Conservation (phyloP, 2,113 vertebrate species). For the Gila orcuttii region DNA sequence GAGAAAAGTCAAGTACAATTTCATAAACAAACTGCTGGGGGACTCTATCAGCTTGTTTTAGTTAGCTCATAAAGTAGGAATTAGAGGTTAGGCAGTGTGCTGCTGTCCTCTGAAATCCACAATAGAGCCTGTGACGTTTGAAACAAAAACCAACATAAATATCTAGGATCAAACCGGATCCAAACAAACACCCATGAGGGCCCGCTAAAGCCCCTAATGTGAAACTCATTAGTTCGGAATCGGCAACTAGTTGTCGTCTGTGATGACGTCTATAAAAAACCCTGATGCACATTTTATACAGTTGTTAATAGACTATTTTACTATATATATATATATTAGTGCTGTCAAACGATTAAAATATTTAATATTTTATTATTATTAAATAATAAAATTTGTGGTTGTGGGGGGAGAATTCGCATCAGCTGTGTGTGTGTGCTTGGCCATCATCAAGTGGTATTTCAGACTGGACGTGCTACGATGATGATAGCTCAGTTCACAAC, state of each 20-base stretch:
- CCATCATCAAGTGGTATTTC: no score
- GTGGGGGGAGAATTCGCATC: no score
- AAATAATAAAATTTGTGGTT: no score
- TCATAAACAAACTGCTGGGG: constrained; percentile 7
- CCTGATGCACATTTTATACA: constrained; percentile 1
- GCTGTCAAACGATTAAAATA: no score
- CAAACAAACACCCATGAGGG: not conserved
- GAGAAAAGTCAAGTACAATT: constrained; percentile 26
- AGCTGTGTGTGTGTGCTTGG: no score
- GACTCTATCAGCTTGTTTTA: not conserved
- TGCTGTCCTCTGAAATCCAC: constrained; percentile 5
- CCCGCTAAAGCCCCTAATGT: not conserved
- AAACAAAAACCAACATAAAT: constrained; percentile 5
- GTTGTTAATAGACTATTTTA: not conserved
- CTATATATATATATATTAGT: no score
- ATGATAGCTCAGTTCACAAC: no score
- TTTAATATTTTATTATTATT: no score
- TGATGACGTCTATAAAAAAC: constrained; percentile 4
- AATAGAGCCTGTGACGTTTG: not conserved
- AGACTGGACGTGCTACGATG: no score
- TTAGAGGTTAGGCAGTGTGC: not conserved
- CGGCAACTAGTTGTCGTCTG: not conserved
- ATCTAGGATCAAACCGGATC: constrained; percentile 21
- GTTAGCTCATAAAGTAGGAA: constrained; percentile 25
- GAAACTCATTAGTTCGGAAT: constrained; percentile 14